Conservation (phyloP, 23 tunicate genomes). For the Phallusia fumigata region DNA sequence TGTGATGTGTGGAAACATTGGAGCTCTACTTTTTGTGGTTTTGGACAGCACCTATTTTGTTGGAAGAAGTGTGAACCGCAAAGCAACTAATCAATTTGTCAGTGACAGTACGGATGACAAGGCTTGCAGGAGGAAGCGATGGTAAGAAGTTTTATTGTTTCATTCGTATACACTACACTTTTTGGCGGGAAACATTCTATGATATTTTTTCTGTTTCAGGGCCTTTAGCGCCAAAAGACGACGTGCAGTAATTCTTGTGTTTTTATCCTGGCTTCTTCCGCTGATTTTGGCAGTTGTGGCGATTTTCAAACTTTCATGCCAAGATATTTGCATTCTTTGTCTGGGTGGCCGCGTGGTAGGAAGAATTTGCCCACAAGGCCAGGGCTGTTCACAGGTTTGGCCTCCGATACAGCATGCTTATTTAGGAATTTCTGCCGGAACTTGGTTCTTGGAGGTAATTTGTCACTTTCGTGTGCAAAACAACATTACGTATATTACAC, state of each 20-base stretch:
- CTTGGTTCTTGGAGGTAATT: conserved; percentile 53
- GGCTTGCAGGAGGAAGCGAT: neutral
- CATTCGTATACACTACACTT: neutral
- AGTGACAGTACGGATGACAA: conserved; percentile 14
- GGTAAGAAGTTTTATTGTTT: conserved; percentile 5
- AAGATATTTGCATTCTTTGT: conserved; percentile 28
- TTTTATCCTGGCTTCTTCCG: conserved; percentile 48
- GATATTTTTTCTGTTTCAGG: conserved; percentile 13
- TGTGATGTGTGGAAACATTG: conserved; percentile 69
- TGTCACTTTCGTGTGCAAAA: no score
- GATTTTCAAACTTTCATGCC: conserved; percentile 33
- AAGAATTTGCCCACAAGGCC: conserved; percentile 26
- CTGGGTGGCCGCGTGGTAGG: conserved; percentile 26
- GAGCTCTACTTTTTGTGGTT: conserved; percentile 44
- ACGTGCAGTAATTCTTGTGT: conserved; percentile 31
- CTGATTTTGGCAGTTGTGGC: conserved; percentile 26
- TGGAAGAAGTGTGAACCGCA: conserved; percentile 65
- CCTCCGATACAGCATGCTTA: conserved; percentile 35
- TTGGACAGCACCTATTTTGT: conserved; percentile 74
- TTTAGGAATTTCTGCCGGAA: conserved; percentile 15
- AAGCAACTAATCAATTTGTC: conserved; percentile 33
- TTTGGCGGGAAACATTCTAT: neutral
- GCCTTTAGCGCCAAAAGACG: conserved; percentile 22
- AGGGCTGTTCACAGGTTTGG: conserved; percentile 48
- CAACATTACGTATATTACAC: no score